These are phyloP conservation scores for Drosophila kikkawai DNA, from an alignment of 1,140 invertebrate species.

Conservation along the genomic window DNA sequence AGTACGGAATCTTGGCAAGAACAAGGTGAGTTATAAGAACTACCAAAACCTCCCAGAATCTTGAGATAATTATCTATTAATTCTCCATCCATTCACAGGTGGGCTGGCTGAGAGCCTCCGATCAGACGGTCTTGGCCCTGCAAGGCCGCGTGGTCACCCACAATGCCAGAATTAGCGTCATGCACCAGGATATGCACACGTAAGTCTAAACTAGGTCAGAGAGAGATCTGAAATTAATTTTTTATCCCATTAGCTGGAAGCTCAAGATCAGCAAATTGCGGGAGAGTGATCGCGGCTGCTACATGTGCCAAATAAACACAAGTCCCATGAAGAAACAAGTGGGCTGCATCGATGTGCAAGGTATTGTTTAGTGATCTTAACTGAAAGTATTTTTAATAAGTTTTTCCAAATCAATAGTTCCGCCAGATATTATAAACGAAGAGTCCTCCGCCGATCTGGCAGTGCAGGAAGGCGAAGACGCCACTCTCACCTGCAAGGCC, in stretches of 20 bases:
- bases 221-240: too few relatives aligned
- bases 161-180: slow-evolving; percentile 92
- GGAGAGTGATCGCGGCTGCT: slow-evolving; percentile 91
- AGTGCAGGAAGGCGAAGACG: slow-evolving; percentile 92
- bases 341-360: slow-evolving; percentile 95
- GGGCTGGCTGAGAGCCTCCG: slow-evolving; percentile 95
- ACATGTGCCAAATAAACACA: slow-evolving; percentile 96
- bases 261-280: slow-evolving; percentile 91
- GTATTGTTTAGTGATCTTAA: slow-evolving; percentile 84
- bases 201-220: slow-evolving; percentile 6
- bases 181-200: slow-evolving; percentile 90
- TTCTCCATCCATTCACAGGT: slow-evolving; percentile 87
- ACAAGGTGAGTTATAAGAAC: slow-evolving; percentile 88
- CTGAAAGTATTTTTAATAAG: not conserved
- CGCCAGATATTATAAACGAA: slow-evolving; percentile 91
- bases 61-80: too few relatives aligned
- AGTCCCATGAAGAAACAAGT: slow-evolving; percentile 94
- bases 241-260: slow-evolving; percentile 87
- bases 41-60: not conserved
- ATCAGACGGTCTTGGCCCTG: slow-evolving; percentile 94
- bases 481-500: slow-evolving; percentile 92
- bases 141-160: slow-evolving; percentile 95
- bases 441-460: slow-evolving; percentile 92
- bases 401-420: slow-evolving; percentile 86
- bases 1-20: slow-evolving; percentile 92